Evolutionary conservation across 2,888 invertebrate genomes (phyloP).

Genomic region (Philereme vetulata): DNA sequence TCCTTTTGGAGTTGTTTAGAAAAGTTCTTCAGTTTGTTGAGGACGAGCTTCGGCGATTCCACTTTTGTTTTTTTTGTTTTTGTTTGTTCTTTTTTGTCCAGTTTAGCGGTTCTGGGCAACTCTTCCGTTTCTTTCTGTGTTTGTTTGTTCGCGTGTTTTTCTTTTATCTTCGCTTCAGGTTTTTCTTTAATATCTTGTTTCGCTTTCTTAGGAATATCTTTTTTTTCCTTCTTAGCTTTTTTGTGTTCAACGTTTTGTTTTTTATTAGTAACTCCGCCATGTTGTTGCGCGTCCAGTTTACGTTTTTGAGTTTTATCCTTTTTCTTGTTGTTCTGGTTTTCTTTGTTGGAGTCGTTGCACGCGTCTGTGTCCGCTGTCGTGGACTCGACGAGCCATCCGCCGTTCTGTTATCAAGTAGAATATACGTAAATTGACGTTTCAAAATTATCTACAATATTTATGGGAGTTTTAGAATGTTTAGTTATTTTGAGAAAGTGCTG

Average conservation of each 20-base stretch:
- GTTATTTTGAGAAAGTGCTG: no score
- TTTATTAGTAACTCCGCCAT: slow-evolving; percentile 38
- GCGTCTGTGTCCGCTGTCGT: slow-evolving; percentile 45
- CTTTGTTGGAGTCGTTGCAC: slow-evolving; percentile 56
- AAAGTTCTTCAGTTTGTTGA: slow-evolving; percentile 61
- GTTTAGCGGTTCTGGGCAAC: background rate
- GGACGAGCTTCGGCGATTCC: slow-evolving; percentile 43
- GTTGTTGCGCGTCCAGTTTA: slow-evolving; percentile 29
- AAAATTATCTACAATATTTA: no score
- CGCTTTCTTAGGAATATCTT: slow-evolving; percentile 8
- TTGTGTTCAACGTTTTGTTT: slow-evolving; percentile 26
- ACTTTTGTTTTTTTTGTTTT: slow-evolving; percentile 15
- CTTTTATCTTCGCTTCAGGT: slow-evolving; percentile 5
- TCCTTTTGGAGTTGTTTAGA: slow-evolving; percentile 49
- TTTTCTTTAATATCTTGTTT: slow-evolving; percentile 1
- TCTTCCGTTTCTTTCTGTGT: slow-evolving; percentile 3
- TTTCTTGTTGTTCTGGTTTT: slow-evolving; percentile 52
- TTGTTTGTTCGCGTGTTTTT: slow-evolving; percentile 20
- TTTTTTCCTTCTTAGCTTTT: slow-evolving; percentile 25
- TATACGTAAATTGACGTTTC: no score
- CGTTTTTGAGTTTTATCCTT: slow-evolving; percentile 39
- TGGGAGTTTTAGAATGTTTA: no score
- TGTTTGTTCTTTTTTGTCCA: slow-evolving; percentile 1
- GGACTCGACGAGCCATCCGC: slow-evolving; percentile 61
- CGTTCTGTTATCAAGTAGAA: slow-evolving; percentile 49